Evolutionary conservation across 1,140 invertebrate species (phyloP).

Genomic region (Radopholus similis): DNA sequence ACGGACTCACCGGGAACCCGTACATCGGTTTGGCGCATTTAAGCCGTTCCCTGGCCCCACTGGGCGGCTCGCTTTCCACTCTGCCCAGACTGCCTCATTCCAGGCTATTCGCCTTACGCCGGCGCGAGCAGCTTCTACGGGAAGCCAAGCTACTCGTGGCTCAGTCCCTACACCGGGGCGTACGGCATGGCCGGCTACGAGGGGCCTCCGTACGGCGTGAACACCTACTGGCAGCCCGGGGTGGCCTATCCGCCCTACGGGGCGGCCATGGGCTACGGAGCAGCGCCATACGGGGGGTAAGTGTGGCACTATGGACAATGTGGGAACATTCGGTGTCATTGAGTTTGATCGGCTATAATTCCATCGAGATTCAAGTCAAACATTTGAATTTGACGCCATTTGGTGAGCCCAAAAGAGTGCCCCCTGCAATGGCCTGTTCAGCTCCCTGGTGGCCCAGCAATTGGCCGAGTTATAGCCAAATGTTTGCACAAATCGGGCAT

Average conservation of each 20-base stretch:
- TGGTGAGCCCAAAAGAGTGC: no score
- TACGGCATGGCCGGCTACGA: neutral
- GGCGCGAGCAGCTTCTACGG: neutral
- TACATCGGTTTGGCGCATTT: no score
- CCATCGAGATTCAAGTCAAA: no score
- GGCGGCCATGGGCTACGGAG: neutral
- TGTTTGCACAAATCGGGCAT: no score
- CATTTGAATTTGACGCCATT: no score
- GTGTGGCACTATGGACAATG: neutral
- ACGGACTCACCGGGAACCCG: no score
- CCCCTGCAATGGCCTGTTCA: no score
- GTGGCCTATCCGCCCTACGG: conserved; percentile 23
- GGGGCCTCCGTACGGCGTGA: conserved; percentile 15
- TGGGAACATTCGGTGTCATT: neutral
- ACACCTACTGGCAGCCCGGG: conserved; percentile 29
- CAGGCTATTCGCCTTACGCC: no score
- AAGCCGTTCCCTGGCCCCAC: no score
- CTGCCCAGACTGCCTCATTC: no score
- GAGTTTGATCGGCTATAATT: neutral
- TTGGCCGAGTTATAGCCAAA: neutral
- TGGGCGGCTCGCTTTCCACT: no score
- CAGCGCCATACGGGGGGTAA: neutral
- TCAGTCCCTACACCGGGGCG: neutral
- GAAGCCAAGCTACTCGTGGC: neutral
- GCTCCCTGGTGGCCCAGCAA: no score